Evolutionary conservation across 2,797 vertebrate species (phyloP), one percentile per base, ranked within the genome.

Genomic region (Bradypodion pumilum): DNA sequence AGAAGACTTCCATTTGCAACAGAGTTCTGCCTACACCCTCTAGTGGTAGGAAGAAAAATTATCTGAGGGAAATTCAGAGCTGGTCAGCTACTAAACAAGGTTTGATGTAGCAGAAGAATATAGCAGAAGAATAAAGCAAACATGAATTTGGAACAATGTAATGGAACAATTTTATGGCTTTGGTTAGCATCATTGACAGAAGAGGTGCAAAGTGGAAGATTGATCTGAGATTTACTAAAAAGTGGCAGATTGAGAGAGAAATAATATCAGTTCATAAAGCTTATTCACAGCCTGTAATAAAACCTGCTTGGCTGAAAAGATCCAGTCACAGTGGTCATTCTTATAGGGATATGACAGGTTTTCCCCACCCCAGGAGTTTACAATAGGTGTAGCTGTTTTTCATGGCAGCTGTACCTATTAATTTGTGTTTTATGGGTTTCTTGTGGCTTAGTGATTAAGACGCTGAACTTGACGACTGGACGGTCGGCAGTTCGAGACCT

Each of bases 1-100:
- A 37, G 70, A 59, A 44, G 60, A 44, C 59, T 44, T 68, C 37
- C n/a, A 16, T 70, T 77, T 81, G 70, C 73, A 70, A n/a, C 65
- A 42, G 56, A 77, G 49, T 81, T 78, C 56, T 84, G 25, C 40
- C 56, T 78, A 74, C 65, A 52, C 84, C 84, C 73, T 59, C 84
- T 85, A 81, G 84, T 70, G 84, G 84, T 52, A 27, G 73, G 32
- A 70, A 60, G 60, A 37, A 46, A 70, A 68, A 12, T 42, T 46
- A 23, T 49, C 32, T 52, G n/a, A 25, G 27, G 5, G 37, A 12
- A 62, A 29, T 81, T 40, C 13, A 40, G 42, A 32, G 8, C 40
- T 76, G 29, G 74, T 35, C 66, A 2, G 6, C 10, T 80, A 23
- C 12, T 23, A 35, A 59, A n/a, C n/a, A n/a, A 21, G 27, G 35